These are phyloP conservation scores for Anguilla japonica DNA, from an alignment of 2,113 vertebrate species.

Conservation along the genomic window DNA sequence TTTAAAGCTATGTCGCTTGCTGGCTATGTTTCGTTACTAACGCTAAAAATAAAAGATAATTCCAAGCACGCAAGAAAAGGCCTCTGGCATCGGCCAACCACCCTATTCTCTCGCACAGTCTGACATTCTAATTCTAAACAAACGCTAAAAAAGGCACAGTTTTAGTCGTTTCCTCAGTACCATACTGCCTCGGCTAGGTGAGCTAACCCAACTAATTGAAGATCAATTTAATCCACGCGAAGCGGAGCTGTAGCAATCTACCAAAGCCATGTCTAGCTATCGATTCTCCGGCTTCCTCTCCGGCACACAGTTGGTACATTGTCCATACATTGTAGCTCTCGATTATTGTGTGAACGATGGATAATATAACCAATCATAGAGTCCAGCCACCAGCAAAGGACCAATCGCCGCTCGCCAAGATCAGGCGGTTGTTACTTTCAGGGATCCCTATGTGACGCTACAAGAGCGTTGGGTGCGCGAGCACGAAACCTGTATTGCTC, in stretches of 20 bases:
- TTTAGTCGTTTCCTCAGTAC: slow-evolving; percentile 61
- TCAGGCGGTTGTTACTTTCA: background rate
- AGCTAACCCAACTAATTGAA: slow-evolving; percentile 20
- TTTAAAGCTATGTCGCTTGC: slow-evolving; percentile 9
- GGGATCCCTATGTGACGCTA: slow-evolving; percentile 27
- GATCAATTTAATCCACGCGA: slow-evolving; percentile 33
- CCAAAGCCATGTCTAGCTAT: background rate
- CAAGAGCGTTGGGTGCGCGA: background rate
- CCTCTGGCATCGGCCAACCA: slow-evolving; percentile 19
- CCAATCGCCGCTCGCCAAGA: slow-evolving; percentile 45
- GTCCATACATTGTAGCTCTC: slow-evolving; percentile 17
- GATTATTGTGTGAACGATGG: slow-evolving; percentile 35
- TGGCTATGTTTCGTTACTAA: background rate
- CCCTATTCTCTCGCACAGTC: background rate
- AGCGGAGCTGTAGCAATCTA: background rate
- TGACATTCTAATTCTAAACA: background rate
- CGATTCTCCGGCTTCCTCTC: background rate
- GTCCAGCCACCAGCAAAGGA: background rate
- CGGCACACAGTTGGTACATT: background rate
- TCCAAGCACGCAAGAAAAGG: slow-evolving; percentile 26
- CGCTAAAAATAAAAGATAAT: slow-evolving; percentile 11
- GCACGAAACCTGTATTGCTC: background rate
- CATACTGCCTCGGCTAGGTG: slow-evolving; percentile 50
- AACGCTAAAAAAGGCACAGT: slow-evolving; percentile 42
- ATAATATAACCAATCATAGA: slow-evolving; percentile 46